These are phyloP conservation scores for Rutilus rutilus DNA, from an alignment of 2,113 vertebrate species.

Conservation along the genomic window DNA sequence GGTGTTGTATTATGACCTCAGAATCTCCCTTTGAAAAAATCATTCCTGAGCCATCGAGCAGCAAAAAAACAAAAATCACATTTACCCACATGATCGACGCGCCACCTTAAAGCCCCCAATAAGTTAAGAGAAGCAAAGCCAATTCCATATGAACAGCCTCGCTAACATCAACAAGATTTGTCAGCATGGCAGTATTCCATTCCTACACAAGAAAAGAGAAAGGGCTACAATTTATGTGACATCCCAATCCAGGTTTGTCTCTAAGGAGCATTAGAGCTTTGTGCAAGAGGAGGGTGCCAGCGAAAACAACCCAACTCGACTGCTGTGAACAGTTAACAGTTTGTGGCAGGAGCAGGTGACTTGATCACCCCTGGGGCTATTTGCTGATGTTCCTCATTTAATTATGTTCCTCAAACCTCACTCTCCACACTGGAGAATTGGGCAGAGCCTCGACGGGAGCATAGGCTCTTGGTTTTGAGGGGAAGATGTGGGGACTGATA, in stretches of 20 bases:
- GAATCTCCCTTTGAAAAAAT: constrained; percentile 71
- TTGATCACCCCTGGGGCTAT: constrained; percentile 16
- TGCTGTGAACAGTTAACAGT: constrained; percentile 17
- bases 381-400: constrained; percentile 53
- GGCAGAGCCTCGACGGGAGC: constrained; percentile 86
- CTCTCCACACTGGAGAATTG: constrained; percentile 93
- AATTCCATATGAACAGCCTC: constrained; percentile 22
- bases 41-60: constrained; percentile 77
- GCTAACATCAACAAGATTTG: constrained; percentile 40
- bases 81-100: constrained; percentile 65
- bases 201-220: constrained; percentile 49
- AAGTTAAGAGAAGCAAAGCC: constrained; percentile 48
- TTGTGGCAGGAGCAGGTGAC: constrained; percentile 24
- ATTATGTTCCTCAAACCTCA: constrained; percentile 80
- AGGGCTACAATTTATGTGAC: constrained; percentile 43
- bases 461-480: constrained; percentile 83
- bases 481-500: constrained; percentile 80
- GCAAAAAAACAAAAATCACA: constrained; percentile 62
- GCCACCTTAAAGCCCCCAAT: constrained; percentile 65
- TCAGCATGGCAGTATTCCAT: constrained; percentile 53
- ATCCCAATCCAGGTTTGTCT: constrained; percentile 38
- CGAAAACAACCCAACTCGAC: constrained; percentile 24
- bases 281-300: constrained; percentile 49
- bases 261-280: constrained; percentile 50
- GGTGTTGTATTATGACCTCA: constrained; percentile 64